phyloP scores from a whole-genome alignment of 1,140 invertebrate genomes.

The Oreohelix idahoensis region DNA sequence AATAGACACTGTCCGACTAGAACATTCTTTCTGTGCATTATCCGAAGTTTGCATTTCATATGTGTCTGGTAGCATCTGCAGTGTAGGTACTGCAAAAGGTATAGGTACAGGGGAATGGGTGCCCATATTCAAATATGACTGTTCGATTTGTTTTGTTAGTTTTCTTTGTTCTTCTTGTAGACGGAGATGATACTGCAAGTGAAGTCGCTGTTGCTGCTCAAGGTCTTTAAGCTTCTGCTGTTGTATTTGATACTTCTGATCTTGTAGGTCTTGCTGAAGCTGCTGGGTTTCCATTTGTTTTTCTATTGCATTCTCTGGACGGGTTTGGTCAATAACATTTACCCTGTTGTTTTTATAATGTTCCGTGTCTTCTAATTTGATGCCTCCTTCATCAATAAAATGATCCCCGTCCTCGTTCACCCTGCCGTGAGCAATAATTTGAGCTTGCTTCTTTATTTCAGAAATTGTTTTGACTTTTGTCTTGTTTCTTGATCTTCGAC shows the following conservation, averaged over 20 bases:
- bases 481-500: conserved; percentile 58
- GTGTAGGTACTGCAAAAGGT: no score
- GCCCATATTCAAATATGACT: conserved; percentile 6
- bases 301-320: not conserved
- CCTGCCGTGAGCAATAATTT: conserved; percentile 31
- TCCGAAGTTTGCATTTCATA: not conserved
- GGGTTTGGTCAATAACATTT: not conserved
- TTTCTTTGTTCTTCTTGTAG: conserved; percentile 34
- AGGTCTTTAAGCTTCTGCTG: conserved; percentile 12
- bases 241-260: conserved; percentile 21
- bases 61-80: not conserved
- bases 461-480: conserved; percentile 35
- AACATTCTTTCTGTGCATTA: not conserved
- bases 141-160: conserved; percentile 24
- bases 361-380: not conserved
- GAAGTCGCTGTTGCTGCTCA: conserved; percentile 15
- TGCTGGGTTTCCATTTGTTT: not conserved
- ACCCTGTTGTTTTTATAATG: not conserved
- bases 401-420: not conserved
- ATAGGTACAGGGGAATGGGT: not conserved
- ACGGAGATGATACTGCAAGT: conserved; percentile 28
- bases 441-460: conserved; percentile 21
- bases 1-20: conserved; percentile 24
- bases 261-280: not conserved
- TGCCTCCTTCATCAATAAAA: not conserved